phyloP scores from a whole-genome alignment of 2,797 vertebrate genomes.

The Cichlasoma orientale region DNA sequence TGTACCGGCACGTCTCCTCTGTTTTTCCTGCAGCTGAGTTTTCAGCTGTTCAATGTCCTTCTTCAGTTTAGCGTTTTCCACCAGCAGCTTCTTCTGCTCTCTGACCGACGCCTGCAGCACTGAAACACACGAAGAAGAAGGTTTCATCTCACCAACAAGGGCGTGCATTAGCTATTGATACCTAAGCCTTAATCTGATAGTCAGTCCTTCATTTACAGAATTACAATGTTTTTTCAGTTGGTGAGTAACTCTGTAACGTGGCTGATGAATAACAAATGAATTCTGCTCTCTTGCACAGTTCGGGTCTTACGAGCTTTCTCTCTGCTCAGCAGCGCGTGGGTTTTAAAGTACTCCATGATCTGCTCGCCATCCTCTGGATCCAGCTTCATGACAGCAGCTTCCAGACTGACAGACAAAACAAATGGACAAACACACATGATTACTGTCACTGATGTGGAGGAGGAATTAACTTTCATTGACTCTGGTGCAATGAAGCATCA shows the following conservation, averaged over 20 bases:
- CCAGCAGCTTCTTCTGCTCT: slow-evolving; percentile 95
- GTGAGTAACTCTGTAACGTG: neutral
- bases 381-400: slow-evolving; percentile 80
- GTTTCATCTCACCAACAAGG: neutral
- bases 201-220: neutral
- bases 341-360: slow-evolving; percentile 91
- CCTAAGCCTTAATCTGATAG: neutral
- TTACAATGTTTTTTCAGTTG: neutral
- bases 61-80: slow-evolving; percentile 95
- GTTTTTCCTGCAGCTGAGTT: slow-evolving; percentile 87
- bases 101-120: slow-evolving; percentile 91
- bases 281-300: neutral
- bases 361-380: slow-evolving; percentile 89
- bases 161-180: neutral
- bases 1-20: slow-evolving; percentile 74
- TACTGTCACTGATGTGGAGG: neutral
- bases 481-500: neutral
- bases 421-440: neutral
- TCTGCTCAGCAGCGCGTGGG: slow-evolving; percentile 89
- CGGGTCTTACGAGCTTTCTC: slow-evolving; percentile 90
- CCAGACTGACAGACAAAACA: slow-evolving; percentile 41
- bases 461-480: neutral
- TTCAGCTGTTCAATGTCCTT: slow-evolving; percentile 92
- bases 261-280: no score
- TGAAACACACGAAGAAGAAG: slow-evolving; percentile 52